phyloP scores from a whole-genome alignment of 2,797 vertebrate genomes.

The Lates japonicus region DNA sequence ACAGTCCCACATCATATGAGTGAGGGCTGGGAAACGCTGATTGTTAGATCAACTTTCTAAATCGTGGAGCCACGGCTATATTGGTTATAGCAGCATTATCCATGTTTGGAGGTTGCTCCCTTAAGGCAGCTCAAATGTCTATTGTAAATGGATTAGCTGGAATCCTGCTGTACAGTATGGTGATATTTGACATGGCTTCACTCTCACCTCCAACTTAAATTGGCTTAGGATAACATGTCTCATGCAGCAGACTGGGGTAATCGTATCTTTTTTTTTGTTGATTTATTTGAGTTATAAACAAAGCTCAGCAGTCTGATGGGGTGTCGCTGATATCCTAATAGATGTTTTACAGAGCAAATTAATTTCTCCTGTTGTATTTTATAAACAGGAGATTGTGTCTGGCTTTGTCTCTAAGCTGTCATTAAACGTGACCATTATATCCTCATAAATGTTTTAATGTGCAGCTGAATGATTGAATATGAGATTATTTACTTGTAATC shows the following conservation, averaged over 20 bases:
- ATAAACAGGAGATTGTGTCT: slow-evolving; percentile 49
- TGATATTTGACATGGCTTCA: slow-evolving; percentile 51
- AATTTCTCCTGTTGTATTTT: slow-evolving; percentile 47
- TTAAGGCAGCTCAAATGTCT: slow-evolving; percentile 58
- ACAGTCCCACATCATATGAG: slow-evolving; percentile 44
- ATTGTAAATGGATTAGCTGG: slow-evolving; percentile 62
- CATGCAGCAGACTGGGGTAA: background rate
- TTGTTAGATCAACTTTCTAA: slow-evolving; percentile 71
- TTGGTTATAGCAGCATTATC: slow-evolving; percentile 42
- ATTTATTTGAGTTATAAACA: slow-evolving; percentile 30
- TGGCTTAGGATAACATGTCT: slow-evolving; percentile 23
- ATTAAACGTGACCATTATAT: slow-evolving; percentile 52
- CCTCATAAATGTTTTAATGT: slow-evolving; percentile 59
- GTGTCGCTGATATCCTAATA: slow-evolving; percentile 23
- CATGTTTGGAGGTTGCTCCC: slow-evolving; percentile 55
- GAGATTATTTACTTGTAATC: slow-evolving; percentile 53
- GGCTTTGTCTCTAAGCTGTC: slow-evolving; percentile 35
- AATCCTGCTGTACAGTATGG: slow-evolving; percentile 24
- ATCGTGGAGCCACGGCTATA: slow-evolving; percentile 31
- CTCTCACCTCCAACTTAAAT: slow-evolving; percentile 45
- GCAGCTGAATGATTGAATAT: slow-evolving; percentile 45
- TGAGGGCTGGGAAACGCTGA: slow-evolving; percentile 52
- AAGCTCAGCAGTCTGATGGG: slow-evolving; percentile 19
- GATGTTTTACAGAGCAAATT: slow-evolving; percentile 46
- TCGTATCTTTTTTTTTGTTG: background rate